Base-by-base conservation (phyloP, 1,140 invertebrate genomes). In the Reticulitermes speratus region DNA sequence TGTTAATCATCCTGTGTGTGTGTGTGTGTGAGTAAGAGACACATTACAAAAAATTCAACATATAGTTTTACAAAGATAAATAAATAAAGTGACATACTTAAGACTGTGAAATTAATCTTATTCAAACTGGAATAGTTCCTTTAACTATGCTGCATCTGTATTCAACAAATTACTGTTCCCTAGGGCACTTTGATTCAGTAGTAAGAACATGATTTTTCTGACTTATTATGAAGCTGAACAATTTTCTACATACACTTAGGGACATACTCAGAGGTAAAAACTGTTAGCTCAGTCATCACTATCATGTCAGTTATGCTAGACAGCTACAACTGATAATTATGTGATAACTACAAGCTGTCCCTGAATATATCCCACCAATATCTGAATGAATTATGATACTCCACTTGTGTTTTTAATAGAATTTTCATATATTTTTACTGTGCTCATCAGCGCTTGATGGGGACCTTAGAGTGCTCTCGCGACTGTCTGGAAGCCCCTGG, bases 341-440 rank as follows among this genome's bases (percentile, higher is more conserved):
- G n/a, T 75, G 65, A 30, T 75, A 75, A 75, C 65, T 30, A 75
- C 8, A n/a, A 30, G n/a, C 9, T 75, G n/a, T 65, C 65, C 65
- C 65, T 75, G 65, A 75, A 75, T 75, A 75, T 75, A 75, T 75
- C 65, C 65, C 65, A 75, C n/a, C 65, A 75, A 14, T 75, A 75
- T 75, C 65, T 30, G 65, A 75, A 75, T 75, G 25, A 75, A 84
- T 30, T 84, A n/a, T 84, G 83, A 52, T 52, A 84, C 83, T 52
- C 83, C 83, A 84, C 83, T 84, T 84, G 44, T 84, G 30, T 59
- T 45, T 84, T 52, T 84, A 84, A 52, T 84, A 84, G 45, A 84
- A 84, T 84, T 84, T 84, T 84, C 44, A 84, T 75, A 75, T 75
- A 75, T 75, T 84, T 84, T 84, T 84, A 84, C 83, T 84, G 44